Percentiles rank a stretch among this genome's conserved stretches.
Evolutionary conservation across 2,113 vertebrate species (phyloP).

Genomic region (Gymnobelideus leadbeateri): DNA sequence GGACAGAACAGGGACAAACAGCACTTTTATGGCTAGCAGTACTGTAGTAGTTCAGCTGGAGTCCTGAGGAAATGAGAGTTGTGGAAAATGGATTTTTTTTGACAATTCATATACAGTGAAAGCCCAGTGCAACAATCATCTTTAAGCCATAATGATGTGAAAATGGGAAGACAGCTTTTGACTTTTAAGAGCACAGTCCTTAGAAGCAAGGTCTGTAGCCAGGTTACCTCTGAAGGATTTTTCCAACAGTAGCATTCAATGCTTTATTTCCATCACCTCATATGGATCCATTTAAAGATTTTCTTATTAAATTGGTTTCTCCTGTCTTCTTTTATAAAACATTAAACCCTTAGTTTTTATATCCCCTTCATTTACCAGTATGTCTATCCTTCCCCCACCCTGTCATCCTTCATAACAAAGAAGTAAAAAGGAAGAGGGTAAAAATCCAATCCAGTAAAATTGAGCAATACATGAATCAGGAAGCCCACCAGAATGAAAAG

Average conservation of each 20-base stretch:
- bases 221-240: neutral
- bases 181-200: neutral
- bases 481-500: too few species aligned
- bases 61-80: neutral
- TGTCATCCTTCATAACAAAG: too few species aligned
- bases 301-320: neutral
- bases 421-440: too few species aligned
- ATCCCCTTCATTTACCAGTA: neutral
- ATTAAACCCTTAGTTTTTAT: neutral
- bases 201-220: neutral
- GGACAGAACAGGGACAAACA: neutral
- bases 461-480: too few species aligned
- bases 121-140: neutral
- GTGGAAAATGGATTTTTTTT: neutral
- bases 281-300: neutral
- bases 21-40: neutral
- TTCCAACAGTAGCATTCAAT: neutral
- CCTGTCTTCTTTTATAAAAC: neutral
- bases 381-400: neutral
- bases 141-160: neutral
- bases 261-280: neutral
- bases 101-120: neutral
- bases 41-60: neutral
- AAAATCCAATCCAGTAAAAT: too few species aligned
- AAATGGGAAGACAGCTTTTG: neutral